These are phyloP conservation scores for Plestiodon gilberti DNA, from an alignment of 2,113 vertebrate species.

Conservation along the genomic window DNA sequence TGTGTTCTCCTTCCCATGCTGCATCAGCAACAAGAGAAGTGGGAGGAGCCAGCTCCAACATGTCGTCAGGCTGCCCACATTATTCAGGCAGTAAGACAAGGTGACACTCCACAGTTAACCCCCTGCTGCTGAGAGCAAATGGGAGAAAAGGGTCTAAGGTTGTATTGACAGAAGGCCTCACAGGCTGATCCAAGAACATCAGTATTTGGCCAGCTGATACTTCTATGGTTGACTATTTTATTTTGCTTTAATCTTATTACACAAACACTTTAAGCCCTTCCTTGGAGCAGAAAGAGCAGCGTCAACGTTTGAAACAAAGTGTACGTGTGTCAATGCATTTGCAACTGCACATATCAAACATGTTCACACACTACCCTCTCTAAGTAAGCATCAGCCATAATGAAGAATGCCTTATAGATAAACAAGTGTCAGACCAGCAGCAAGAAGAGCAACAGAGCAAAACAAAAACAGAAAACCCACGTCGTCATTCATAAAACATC, in stretches of 20 bases:
- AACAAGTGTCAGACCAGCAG: neutral
- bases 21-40: too few species aligned
- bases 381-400: neutral
- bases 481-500: neutral
- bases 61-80: neutral
- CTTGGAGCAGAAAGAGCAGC: too few species aligned
- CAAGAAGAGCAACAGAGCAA: neutral
- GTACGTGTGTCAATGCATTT: neutral
- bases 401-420: neutral
- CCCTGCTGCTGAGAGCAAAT: too few species aligned
- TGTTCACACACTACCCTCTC: neutral
- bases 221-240: too few species aligned
- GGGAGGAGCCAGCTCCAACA: too few species aligned
- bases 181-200: too few species aligned
- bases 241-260: too few species aligned
- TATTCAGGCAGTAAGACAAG: neutral
- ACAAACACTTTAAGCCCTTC: too few species aligned
- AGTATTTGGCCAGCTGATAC: too few species aligned
- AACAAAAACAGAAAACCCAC: neutral
- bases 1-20: too few species aligned
- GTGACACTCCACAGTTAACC: neutral
- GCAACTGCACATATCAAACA: neutral
- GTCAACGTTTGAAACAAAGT: too few species aligned
- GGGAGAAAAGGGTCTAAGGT: neutral
- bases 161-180: neutral